phyloP scores from a whole-genome alignment of 2,113 vertebrate species.

The Caretta caretta region DNA sequence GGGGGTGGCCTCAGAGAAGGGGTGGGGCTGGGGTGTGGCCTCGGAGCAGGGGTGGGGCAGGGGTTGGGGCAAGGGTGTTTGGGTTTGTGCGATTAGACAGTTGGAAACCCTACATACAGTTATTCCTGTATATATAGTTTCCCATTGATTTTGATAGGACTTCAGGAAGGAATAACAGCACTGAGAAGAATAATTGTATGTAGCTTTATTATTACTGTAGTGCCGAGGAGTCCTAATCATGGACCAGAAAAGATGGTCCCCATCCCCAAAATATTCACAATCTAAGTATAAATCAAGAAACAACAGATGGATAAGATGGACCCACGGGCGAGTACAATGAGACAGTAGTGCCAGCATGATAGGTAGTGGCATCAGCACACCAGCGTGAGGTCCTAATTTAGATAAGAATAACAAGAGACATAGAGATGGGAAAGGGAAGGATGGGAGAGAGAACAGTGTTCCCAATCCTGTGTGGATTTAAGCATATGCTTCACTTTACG shows the following conservation, averaged over 20 bases:
- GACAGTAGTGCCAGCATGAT: accelerated
- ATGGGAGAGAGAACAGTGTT: neutral
- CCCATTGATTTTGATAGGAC: neutral
- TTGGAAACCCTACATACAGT: neutral
- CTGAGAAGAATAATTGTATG: neutral
- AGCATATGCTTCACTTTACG: neutral
- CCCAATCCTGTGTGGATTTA: accelerated
- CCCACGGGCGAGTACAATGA: neutral
- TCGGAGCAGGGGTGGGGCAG: no score
- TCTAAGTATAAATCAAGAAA: neutral
- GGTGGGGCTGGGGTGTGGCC: no score
- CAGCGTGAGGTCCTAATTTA: neutral
- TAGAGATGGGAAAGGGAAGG: neutral
- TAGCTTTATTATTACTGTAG: neutral
- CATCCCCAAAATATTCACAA: neutral
- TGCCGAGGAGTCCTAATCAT: neutral
- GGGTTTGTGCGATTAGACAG: no score
- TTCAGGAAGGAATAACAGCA: neutral
- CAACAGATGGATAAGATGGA: neutral
- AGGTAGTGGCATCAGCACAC: no score
- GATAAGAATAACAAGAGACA: neutral
- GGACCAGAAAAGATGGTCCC: neutral
- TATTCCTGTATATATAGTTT: neutral
- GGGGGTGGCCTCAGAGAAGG: no score
- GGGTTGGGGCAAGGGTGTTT: no score